These are phyloP conservation scores for Syngnathus scovelli DNA, from an alignment of 2,113 vertebrate genomes.

Conservation along the genomic window DNA sequence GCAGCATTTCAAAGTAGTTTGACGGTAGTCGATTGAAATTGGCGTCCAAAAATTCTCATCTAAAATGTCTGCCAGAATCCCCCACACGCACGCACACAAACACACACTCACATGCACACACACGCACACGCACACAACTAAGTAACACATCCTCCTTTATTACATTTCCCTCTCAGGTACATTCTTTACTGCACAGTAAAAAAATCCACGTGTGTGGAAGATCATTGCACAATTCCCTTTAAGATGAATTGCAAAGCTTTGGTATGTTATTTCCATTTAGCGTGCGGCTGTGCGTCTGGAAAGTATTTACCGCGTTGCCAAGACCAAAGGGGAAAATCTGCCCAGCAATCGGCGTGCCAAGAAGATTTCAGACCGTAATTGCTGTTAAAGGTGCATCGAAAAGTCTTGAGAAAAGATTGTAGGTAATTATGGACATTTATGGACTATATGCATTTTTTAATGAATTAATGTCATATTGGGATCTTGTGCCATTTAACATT, in stretches of 20 bases:
- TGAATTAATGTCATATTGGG: too few relatives aligned
- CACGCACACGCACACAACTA: constrained; percentile 72
- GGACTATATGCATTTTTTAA: too few relatives aligned
- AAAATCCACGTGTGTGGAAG: constrained; percentile 71
- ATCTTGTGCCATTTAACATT: too few relatives aligned
- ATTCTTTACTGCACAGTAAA: constrained; percentile 67
- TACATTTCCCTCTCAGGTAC: constrained; percentile 64
- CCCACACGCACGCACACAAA: constrained; percentile 76
- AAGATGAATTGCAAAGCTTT: constrained; percentile 74
- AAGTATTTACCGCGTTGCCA: constrained; percentile 71
- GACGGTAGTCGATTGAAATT: constrained; percentile 63
- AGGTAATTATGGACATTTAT: background rate
- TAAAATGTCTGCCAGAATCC: constrained; percentile 63
- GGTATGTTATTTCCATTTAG: constrained; percentile 68
- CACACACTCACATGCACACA: constrained; percentile 80
- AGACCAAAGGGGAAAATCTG: background rate
- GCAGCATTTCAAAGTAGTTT: constrained; percentile 79
- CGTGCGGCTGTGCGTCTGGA: constrained; percentile 65
- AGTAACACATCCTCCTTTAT: constrained; percentile 75
- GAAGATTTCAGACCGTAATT: background rate
- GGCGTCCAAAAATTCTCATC: constrained; percentile 42
- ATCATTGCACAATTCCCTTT: constrained; percentile 88
- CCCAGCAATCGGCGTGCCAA: too few relatives aligned
- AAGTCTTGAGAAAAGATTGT: background rate
- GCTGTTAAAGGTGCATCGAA: too few relatives aligned